Evolutionary conservation across 2,888 invertebrate genomes (phyloP).

Genomic region (Chrysolina haemoptera): DNA sequence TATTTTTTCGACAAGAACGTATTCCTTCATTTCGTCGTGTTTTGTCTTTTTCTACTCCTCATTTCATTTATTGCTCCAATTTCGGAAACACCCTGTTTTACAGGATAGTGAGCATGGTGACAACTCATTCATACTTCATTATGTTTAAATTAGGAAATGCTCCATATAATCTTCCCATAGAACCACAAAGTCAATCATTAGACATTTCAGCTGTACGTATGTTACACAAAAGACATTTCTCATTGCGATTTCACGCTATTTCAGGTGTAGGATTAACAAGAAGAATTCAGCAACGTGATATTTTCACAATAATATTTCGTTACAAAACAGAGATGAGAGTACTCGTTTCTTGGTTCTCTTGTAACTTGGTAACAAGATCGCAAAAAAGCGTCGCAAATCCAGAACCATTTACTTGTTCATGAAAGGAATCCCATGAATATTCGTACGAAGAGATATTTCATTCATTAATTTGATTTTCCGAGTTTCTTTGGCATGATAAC

Average conservation of each 20-base stretch:
- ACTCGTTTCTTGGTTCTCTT: not conserved
- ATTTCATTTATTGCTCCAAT: too few relatives aligned
- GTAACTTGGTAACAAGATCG: not conserved
- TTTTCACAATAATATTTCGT: slow-evolving; percentile 44
- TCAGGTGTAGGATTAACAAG: slow-evolving; percentile 40
- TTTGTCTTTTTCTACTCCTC: too few relatives aligned
- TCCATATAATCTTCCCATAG: too few relatives aligned
- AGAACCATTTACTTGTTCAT: slow-evolving; percentile 36
- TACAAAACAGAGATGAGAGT: slow-evolving; percentile 38
- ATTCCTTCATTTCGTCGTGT: too few relatives aligned
- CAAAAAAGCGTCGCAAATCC: slow-evolving; percentile 42
- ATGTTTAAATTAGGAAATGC: too few relatives aligned
- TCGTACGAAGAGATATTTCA: slow-evolving; percentile 40
- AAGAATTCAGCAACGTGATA: slow-evolving; percentile 41
- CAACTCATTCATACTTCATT: too few relatives aligned
- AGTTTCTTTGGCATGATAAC: slow-evolving; percentile 52
- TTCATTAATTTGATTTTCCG: slow-evolving; percentile 53
- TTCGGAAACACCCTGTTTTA: too few relatives aligned
- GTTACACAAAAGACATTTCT: not conserved
- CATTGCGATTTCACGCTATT: slow-evolving; percentile 20
- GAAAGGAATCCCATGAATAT: not conserved
- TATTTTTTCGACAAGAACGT: too few relatives aligned
- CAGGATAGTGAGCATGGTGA: too few relatives aligned
- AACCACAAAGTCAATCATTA: not conserved
- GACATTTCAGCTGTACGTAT: not conserved